Evolutionary conservation across 2,797 vertebrate species (phyloP), one percentile per base, ranked within the genome.

Genomic region (Diceros bicornis): DNA sequence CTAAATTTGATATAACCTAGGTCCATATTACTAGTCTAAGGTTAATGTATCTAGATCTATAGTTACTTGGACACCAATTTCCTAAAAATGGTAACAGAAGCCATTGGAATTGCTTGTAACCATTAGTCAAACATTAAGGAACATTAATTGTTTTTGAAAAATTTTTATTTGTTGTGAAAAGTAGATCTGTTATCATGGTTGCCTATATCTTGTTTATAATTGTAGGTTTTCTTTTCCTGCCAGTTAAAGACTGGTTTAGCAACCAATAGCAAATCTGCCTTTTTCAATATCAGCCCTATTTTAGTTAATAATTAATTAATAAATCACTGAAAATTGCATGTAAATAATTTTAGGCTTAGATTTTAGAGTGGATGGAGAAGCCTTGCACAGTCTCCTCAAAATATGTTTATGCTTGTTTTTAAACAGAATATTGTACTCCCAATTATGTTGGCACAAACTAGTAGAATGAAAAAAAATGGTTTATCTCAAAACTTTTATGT

Each of bases 141-240:
- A 71, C 37, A 91, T 79, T 71, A 44, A 57, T 57, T 90, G 25
- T 61, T 75, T 96, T 94, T 32, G 64, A 75, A 91, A 75, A 85
- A 29, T 20, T 57, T 96, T n/a, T 86, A 68, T 93, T 95, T 96
- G 32, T 75, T 96, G 9, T 87, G n/a, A 84, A 95, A 96, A 87
- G 25, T 57, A 52, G 8, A n/a, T 75, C 27, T n/a, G 91, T 97
- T 94, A 34, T 93, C 94, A 95, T 89, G 97, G 93, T 82, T 97
- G 57, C 89, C 71, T 81, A 2, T 14, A n/a, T 78, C 62, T 91
- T 87, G 55, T 68, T 96, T 91, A 86, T 86, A 92, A 97, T 77
- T 66, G 29, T 20, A 72, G 44, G 50, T 61, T 96, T 94, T 83
- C 83, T 96, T 72, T 47, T 95, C 18, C 69, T 85, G 13, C 62